Evolutionary conservation across 2,888 invertebrate genomes (phyloP), one percentile per base, ranked within the genome.

Genomic region (Eristalis arbustorum): DNA sequence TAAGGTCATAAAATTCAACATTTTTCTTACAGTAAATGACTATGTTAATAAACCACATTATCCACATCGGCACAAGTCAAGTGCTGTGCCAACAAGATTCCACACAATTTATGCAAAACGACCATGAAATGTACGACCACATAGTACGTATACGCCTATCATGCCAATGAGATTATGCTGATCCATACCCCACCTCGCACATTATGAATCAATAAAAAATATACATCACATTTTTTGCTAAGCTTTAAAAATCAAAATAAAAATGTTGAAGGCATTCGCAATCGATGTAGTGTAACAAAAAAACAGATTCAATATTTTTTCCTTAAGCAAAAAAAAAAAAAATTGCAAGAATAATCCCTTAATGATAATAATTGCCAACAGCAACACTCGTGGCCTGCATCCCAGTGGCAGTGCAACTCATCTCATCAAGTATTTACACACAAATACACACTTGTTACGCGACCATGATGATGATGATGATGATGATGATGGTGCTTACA

Each of bases 371-470:
- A 56, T n/a, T 42, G 59, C 75, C 67, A 31, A 42, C 66, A 64
- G 57, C 66, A 59, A 40, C 74, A 42, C 42, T 56, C 13, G 3
- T 62, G 31, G n/a, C 68, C 28, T 68, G n/a, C 59, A 59, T 37
- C 61, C 42, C 73, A 22, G 18, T 22, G 42, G 67, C 23, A 34
- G 28, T 64, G 66, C 56, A 74, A 76, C 56, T 76, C 67, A 37
- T 68, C 37, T 69, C 69, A 69, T 62, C 61, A 69, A 57, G 25
- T 40, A 69, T 63, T 63, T 63, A 69, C 56, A 37, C n/a, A 64
- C 56, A 73, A n/a, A 64, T 57, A 57, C 67, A 61, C 22, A 56
- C 69, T 63, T 56, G 62, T 40, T 57, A 71, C 63, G 13, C 42
- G 31, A 14, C 22, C 66, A 71, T 64, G 59, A 64, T 23, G 49